Percentiles rank a stretch among this genome's conserved stretches.
Conservation (phyloP, 2,888 invertebrate species). For the Lochmaea crataegi region DNA sequence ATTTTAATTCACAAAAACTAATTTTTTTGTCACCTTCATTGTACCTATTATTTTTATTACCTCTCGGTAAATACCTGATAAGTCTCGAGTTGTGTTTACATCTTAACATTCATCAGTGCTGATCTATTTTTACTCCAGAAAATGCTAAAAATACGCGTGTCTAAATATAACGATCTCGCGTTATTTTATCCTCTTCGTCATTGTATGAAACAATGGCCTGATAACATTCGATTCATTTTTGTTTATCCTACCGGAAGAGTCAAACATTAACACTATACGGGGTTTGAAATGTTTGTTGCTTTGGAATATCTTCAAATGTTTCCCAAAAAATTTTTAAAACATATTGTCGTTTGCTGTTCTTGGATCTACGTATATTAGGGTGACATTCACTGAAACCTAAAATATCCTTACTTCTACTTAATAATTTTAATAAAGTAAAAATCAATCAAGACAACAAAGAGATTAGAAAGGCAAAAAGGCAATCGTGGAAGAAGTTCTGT, state of each 20-base stretch:
- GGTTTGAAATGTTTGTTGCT: not conserved
- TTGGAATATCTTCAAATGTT: not conserved
- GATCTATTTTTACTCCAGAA: constrained; percentile 43
- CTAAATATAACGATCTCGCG: constrained; percentile 42
- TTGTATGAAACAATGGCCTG: constrained; percentile 9
- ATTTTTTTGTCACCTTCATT: not conserved
- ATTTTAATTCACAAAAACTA: no score
- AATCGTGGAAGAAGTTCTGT: no score
- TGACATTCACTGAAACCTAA: no score
- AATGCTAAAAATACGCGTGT: constrained; percentile 42
- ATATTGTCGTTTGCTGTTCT: not conserved
- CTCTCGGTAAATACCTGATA: constrained; percentile 4
- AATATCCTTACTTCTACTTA: no score
- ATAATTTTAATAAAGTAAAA: no score
- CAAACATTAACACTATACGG: not conserved
- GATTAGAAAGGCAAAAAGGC: no score
- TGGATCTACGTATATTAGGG: no score
- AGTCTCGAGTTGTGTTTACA: constrained; percentile 19
- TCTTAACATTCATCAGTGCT: constrained; percentile 42
- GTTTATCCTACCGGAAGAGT: not conserved
- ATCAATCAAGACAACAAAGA: no score
- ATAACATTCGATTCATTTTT: not conserved
- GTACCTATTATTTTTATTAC: not conserved
- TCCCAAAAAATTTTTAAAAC: no score
- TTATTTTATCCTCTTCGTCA: constrained; percentile 21